Percentiles rank a stretch among this genome's conserved stretches.
These are phyloP conservation scores for Sciaenops ocellatus DNA, from an alignment of 2,797 vertebrate species.

Conservation along the genomic window DNA sequence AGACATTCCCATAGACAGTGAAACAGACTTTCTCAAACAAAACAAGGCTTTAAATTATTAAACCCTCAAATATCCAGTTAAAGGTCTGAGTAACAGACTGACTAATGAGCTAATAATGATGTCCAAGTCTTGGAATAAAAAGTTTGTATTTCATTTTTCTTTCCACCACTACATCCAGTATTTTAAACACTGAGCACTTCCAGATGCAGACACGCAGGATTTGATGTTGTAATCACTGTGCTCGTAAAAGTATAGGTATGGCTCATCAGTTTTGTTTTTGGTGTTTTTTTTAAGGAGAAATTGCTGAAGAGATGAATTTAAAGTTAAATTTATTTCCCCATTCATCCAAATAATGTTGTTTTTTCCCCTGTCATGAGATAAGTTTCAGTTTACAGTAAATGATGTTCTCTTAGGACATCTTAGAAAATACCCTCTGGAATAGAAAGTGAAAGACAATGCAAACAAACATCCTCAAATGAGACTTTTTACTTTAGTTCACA, in stretches of 20 bases:
- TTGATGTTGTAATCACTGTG: neutral
- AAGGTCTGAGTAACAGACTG: neutral
- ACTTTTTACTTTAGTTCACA: neutral
- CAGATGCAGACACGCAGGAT: neutral
- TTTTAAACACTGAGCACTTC: neutral
- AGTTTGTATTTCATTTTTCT: constrained; percentile 1
- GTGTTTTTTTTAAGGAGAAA: neutral
- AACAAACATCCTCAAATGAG: neutral
- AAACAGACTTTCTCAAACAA: too few relatives aligned
- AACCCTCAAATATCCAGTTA: neutral
- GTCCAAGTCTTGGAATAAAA: neutral
- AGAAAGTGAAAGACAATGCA: neutral
- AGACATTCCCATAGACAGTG: too few relatives aligned
- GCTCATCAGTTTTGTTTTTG: neutral
- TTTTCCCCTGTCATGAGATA: neutral
- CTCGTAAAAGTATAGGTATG: neutral
- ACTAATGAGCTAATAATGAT: neutral
- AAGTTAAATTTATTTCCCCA: neutral
- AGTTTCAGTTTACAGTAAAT: too few relatives aligned
- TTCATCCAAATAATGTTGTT: neutral
- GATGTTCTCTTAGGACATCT: neutral
- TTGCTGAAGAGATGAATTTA: neutral
- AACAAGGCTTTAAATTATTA: too few relatives aligned
- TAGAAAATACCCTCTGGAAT: neutral
- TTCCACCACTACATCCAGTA: neutral